These are phyloP conservation scores for Drymonia ruficornis DNA, from an alignment of 2,888 invertebrate species.

Conservation along the genomic window DNA sequence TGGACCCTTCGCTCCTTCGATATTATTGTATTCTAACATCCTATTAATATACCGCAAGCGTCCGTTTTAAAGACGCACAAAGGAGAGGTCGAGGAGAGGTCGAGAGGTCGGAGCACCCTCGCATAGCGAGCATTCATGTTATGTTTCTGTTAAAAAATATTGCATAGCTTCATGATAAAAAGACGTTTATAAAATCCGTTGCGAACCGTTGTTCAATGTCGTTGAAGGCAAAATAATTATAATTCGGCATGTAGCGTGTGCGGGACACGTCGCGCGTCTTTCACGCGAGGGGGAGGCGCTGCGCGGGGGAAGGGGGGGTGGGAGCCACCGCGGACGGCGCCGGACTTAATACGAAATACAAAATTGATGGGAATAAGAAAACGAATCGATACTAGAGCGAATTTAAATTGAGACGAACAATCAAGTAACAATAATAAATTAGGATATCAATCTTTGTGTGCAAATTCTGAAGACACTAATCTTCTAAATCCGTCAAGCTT, in stretches of 20 bases:
- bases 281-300: slow-evolving; percentile 6
- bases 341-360: background rate
- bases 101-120: background rate
- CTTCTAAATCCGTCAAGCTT: background rate
- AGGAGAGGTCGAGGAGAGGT: slow-evolving; percentile 7
- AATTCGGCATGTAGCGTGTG: background rate
- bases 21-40: slow-evolving; percentile 50
- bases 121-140: background rate
- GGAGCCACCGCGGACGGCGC: slow-evolving; percentile 6
- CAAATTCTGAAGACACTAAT: background rate
- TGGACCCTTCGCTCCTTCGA: slow-evolving; percentile 45
- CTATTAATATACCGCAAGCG: slow-evolving; percentile 51
- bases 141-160: background rate
- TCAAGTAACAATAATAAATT: background rate
- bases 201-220: background rate
- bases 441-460: background rate
- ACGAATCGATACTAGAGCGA: too few species aligned
- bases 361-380: background rate
- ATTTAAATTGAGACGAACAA: too few species aligned
- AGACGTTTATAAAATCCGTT: background rate
- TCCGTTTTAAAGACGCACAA: slow-evolving; percentile 35
- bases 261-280: background rate
- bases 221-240: slow-evolving; percentile 2
- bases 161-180: background rate
- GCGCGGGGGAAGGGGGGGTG: slow-evolving; percentile 23